Evolutionary conservation across 2,888 invertebrate species (phyloP).

Genomic region (Drosophila monieri): DNA sequence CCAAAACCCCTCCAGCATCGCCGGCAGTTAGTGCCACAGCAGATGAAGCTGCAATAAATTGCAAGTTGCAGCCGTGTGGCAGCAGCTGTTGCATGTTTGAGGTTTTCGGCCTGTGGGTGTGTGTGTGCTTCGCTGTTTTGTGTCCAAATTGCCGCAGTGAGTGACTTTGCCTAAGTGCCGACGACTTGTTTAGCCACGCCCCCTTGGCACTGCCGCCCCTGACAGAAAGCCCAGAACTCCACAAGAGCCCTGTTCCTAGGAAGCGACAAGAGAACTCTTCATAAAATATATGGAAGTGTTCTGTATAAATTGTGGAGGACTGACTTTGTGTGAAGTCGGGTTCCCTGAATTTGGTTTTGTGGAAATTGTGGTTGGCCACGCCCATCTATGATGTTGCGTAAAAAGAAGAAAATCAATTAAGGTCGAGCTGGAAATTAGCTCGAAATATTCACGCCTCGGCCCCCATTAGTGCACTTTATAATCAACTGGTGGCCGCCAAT

Average conservation of each 20-base stretch:
- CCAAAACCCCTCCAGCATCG: slow-evolving; percentile 14
- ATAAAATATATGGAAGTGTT: slow-evolving; percentile 70
- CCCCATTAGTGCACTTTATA: slow-evolving; percentile 32
- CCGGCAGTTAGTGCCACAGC: slow-evolving; percentile 57
- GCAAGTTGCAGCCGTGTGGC: slow-evolving; percentile 61
- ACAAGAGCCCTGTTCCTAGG: slow-evolving; percentile 26
- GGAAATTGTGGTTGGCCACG: slow-evolving; percentile 33
- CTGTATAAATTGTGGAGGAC: slow-evolving; percentile 62
- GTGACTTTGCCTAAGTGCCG: slow-evolving; percentile 46
- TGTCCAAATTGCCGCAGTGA: slow-evolving; percentile 55
- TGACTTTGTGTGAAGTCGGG: neutral
- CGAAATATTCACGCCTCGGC: slow-evolving; percentile 38
- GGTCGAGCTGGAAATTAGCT: slow-evolving; percentile 44
- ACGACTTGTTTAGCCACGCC: slow-evolving; percentile 19
- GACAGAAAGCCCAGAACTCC: neutral
- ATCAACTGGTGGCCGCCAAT: slow-evolving; percentile 58
- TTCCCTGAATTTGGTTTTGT: neutral
- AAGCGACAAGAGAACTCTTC: slow-evolving; percentile 50
- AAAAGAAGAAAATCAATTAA: slow-evolving; percentile 55
- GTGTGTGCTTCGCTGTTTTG: slow-evolving; percentile 38
- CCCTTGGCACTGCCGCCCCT: slow-evolving; percentile 24
- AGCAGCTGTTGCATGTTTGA: slow-evolving; percentile 69
- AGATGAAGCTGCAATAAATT: slow-evolving; percentile 69
- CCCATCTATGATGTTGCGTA: slow-evolving; percentile 34
- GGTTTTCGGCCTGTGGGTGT: slow-evolving; percentile 28